Evolutionary conservation across 2,113 vertebrate species (phyloP).

Genomic region (Hippoglossus stenolepis): DNA sequence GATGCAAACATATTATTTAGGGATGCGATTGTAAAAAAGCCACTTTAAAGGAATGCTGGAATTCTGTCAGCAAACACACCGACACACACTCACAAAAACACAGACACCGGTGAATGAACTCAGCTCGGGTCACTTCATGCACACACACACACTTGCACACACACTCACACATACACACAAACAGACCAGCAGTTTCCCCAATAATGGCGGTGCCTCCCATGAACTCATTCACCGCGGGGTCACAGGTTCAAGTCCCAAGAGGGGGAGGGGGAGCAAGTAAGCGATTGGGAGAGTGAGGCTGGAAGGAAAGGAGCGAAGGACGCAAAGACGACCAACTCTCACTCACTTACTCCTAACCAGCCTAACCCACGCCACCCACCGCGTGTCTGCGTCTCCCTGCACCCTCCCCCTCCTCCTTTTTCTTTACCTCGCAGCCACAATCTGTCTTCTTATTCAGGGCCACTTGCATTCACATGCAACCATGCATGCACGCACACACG

Average conservation of each 20-base stretch:
- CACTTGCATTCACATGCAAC: constrained; percentile 26
- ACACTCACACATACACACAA: background rate
- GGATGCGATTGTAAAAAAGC: background rate
- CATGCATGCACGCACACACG: constrained; percentile 26
- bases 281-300: constrained; percentile 31
- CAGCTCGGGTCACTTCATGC: constrained; percentile 23
- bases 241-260: constrained; percentile 83
- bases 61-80: background rate
- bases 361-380: background rate
- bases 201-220: constrained; percentile 70
- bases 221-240: constrained; percentile 81
- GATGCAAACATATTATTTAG: background rate
- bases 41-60: background rate
- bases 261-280: constrained; percentile 61
- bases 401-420: constrained; percentile 46
- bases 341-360: constrained; percentile 28
- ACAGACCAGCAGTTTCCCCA: constrained; percentile 35
- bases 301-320: background rate
- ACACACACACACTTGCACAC: constrained; percentile 8
- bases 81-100: background rate
- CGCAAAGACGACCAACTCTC: constrained; percentile 40
- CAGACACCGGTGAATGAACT: constrained; percentile 15
- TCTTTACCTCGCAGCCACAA: constrained; percentile 53
- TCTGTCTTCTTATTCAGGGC: constrained; percentile 52
- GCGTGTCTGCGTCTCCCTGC: constrained; percentile 26